Conservation (phyloP, 2,797 vertebrate genomes). For the Platyrinchus mystaceus region DNA sequence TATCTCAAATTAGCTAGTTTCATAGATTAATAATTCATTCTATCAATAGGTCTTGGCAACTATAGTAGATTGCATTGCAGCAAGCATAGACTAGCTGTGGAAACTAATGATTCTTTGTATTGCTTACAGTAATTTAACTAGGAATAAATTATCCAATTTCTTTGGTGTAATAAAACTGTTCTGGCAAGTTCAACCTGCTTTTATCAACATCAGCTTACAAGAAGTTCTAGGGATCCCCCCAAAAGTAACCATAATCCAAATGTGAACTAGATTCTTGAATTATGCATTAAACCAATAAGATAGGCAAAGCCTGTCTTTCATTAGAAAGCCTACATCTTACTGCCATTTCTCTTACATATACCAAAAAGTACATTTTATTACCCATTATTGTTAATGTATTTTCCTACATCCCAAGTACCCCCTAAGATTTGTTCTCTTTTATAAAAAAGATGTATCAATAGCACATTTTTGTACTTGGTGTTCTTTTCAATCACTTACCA, state of each 20-base stretch:
- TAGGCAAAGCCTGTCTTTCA: neutral
- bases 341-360: neutral
- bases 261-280: neutral
- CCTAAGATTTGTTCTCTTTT: neutral
- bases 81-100: neutral
- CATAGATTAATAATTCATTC: neutral
- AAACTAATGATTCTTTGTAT: neutral
- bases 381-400: neutral
- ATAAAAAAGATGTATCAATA: neutral
- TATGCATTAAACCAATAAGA: neutral
- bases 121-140: neutral
- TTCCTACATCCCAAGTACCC: neutral
- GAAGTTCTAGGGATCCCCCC: neutral
- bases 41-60: neutral
- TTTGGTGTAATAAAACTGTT: neutral
- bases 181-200: neutral
- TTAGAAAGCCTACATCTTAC: neutral
- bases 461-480: neutral
- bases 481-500: neutral
- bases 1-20: neutral
- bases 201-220: neutral
- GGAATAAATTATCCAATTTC: neutral
- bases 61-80: neutral
- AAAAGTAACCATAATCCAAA: neutral
- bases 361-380: neutral